These are phyloP conservation scores for Disparrhopalites patrizii DNA, from an alignment of 2,888 invertebrate species.

Conservation along the genomic window DNA sequence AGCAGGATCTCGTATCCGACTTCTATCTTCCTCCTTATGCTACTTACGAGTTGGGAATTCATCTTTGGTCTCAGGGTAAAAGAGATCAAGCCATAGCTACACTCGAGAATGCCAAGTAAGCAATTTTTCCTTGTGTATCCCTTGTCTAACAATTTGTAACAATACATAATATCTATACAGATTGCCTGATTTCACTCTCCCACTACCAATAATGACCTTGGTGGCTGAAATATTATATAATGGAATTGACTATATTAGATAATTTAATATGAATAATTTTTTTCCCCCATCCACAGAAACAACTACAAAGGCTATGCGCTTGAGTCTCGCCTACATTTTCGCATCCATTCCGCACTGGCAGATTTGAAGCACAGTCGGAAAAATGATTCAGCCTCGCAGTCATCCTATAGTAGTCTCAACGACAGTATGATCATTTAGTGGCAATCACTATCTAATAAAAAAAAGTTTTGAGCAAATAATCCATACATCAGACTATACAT, in stretches of 20 bases:
- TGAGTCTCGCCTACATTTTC: slow-evolving; percentile 84
- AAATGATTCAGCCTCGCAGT: slow-evolving; percentile 27
- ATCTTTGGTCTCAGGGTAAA: slow-evolving; percentile 68
- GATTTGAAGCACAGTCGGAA: slow-evolving; percentile 45
- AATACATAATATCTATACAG: not conserved
- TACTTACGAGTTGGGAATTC: slow-evolving; percentile 75
- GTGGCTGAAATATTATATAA: not conserved
- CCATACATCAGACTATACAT: not conserved
- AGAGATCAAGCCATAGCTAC: slow-evolving; percentile 64
- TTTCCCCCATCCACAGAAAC: slow-evolving; percentile 60
- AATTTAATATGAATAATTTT: not conserved
- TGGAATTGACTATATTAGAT: not conserved
- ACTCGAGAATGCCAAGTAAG: slow-evolving; percentile 78
- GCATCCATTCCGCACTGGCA: slow-evolving; percentile 67
- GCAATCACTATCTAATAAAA: too few species aligned
- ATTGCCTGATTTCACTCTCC: too few species aligned
- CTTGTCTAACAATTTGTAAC: not conserved
- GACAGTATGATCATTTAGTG: slow-evolving; percentile 20
- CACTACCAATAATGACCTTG: too few species aligned
- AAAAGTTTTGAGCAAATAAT: too few species aligned
- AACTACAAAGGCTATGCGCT: slow-evolving; percentile 81
- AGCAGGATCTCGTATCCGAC: slow-evolving; percentile 73
- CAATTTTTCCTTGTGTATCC: slow-evolving; percentile 32
- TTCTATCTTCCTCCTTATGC: slow-evolving; percentile 80
- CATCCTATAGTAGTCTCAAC: slow-evolving; percentile 12